Evolutionary conservation across 2,797 vertebrate genomes (phyloP).

Genomic region (Cyclura pinguis): DNA sequence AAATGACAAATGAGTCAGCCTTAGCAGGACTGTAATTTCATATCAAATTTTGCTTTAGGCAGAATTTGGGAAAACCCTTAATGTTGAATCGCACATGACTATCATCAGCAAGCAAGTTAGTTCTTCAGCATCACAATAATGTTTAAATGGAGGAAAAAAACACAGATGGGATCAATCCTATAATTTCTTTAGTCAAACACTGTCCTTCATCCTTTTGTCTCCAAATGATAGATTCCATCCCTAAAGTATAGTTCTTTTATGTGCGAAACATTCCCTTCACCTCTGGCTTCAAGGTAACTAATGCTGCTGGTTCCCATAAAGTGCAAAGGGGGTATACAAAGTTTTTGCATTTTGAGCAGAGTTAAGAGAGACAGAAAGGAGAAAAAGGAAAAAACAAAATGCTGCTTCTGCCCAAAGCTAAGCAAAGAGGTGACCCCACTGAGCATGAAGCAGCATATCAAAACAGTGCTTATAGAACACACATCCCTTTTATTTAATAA

Average conservation of each 20-base stretch:
- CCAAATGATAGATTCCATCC: background rate
- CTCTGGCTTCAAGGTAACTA: background rate
- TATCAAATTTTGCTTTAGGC: background rate
- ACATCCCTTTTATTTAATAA: constrained; percentile 23
- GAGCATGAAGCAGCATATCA: background rate
- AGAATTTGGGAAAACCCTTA: background rate
- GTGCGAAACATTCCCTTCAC: background rate
- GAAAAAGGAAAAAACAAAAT: background rate
- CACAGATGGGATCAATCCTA: background rate
- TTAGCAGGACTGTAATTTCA: background rate
- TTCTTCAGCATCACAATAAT: background rate
- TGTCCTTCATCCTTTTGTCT: background rate
- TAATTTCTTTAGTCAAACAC: background rate
- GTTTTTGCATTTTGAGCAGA: background rate
- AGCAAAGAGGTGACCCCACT: background rate
- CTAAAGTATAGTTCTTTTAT: background rate
- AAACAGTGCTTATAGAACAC: constrained; percentile 8
- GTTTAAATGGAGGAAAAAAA: background rate
- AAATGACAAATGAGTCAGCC: background rate
- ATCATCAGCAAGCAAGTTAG: background rate
- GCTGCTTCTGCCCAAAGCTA: background rate
- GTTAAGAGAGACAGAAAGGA: background rate
- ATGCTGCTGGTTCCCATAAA: background rate
- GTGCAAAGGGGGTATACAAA: too few relatives aligned
- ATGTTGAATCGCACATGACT: background rate